Evolutionary conservation across 2,888 invertebrate species (phyloP), one percentile per base, ranked within the genome.

Genomic region (Thalpophila matura): DNA sequence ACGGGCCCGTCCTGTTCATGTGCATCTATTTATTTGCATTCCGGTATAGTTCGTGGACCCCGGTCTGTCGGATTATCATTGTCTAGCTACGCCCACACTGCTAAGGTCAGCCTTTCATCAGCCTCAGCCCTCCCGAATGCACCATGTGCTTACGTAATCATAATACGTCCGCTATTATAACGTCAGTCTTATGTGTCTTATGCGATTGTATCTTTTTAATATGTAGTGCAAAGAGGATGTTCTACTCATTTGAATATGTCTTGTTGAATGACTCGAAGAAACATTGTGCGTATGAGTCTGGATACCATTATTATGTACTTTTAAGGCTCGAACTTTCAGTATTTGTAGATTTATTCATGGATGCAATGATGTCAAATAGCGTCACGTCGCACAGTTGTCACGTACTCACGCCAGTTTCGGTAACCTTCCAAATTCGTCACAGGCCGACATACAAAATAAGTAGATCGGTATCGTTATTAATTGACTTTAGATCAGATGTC

Each of bases 21-120:
- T 86, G 87, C 87, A 89, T 89, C 87, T 91, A 93, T 93, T 93
- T 94, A 92, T 94, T 94, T 94, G 93, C 94, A 92, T 94, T 90
- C 94, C 93, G 83, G 86, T 86, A 84, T 87, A 89, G 93, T 92
- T 93, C 93, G 90, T 89, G 89, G 89, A 92, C 93, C 92, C 86
- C 87, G 82, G 79, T 70, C 79, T 81, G 83, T 83, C 75, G 82
- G 87, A 89, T 92, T 89, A 88, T 87, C 85, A 89, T 91, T 89
- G 89, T 91, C 87, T 88, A 86, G 83, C 78, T 74, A 74, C 87
- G 84, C 88, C 89, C 85, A 90, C 90, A 82, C 84, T 65, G 69
- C 75, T 79, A 83, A 83, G 87, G 88, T 89, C 89, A 86, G 84
- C 84, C 86, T 90, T 89, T 91, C 89, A 85, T 89, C 88, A 85